Conservation (phyloP, 64 coral and sea anemone species). For the Montipora capricornis region DNA sequence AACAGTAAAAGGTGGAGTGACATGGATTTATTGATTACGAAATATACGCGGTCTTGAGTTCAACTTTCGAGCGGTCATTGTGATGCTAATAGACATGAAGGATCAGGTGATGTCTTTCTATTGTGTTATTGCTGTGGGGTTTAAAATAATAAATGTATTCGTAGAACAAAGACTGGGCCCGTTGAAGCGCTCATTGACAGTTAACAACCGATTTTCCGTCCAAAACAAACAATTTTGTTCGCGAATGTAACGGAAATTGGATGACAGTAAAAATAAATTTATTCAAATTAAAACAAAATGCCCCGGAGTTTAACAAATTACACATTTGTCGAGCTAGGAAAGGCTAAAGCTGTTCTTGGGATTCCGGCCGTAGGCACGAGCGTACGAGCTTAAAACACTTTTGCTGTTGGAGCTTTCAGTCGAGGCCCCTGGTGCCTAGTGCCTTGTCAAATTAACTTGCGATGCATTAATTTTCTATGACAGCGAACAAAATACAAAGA, state of each 20-base stretch:
- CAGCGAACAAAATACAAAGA: too few relatives aligned
- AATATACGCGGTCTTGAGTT: neutral
- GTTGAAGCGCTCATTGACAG: neutral
- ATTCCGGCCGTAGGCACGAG: too few relatives aligned
- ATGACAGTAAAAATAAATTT: neutral
- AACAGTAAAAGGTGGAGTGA: neutral
- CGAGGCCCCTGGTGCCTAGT: too few relatives aligned
- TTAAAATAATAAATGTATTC: conserved; percentile 60
- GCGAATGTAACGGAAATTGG: neutral
- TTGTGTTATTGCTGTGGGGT: conserved; percentile 38
- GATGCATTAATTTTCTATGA: too few relatives aligned
- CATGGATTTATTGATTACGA: neutral
- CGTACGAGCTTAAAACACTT: too few relatives aligned
- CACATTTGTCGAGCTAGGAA: too few relatives aligned
- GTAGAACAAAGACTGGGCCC: neutral
- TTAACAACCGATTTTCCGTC: neutral
- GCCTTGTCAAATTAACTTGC: too few relatives aligned
- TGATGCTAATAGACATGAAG: conserved; percentile 48
- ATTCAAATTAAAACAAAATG: neutral
- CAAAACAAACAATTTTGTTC: neutral
- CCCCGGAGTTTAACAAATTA: too few relatives aligned
- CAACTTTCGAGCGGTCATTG: conserved; percentile 22
- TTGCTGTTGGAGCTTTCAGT: too few relatives aligned
- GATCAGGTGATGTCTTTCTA: conserved; percentile 41
- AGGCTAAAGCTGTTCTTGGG: too few relatives aligned